phyloP scores from a whole-genome alignment of 2,113 vertebrate species.

The Ophthalmotilapia sp. region DNA sequence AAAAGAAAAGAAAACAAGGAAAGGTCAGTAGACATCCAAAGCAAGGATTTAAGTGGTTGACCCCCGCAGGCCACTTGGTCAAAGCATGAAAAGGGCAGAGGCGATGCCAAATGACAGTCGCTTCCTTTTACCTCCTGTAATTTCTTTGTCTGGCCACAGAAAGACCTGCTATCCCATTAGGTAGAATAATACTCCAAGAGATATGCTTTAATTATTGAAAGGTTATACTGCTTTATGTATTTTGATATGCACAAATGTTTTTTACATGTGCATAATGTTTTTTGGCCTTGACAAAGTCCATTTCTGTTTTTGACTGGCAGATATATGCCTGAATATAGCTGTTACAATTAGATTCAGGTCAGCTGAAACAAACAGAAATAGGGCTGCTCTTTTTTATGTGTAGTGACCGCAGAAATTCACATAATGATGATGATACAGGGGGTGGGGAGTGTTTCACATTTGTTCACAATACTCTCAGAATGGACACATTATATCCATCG shows the following conservation, averaged over 20 bases:
- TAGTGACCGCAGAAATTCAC: constrained; percentile 9
- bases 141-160: constrained; percentile 28
- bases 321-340: not conserved
- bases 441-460: not conserved
- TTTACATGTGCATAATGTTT: not conserved
- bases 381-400: constrained; percentile 19
- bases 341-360: constrained; percentile 49
- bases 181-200: not conserved
- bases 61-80: not conserved
- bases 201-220: not conserved
- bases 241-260: not conserved
- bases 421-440: not conserved
- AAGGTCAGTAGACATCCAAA: constrained; percentile 26
- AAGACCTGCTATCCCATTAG: not conserved
- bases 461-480: not conserved
- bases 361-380: constrained; percentile 34
- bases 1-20: not conserved
- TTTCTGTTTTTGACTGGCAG: not conserved
- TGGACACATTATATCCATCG: not conserved
- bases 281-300: not conserved
- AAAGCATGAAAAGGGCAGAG: constrained; percentile 31
- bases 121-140: not conserved
- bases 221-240: not conserved
- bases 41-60: constrained; percentile 16
- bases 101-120: not conserved